A percentile compares a stretch with the other conserved stretches of the same genome.
Conservation (phyloP, 2,888 invertebrate species). For the Tricholauxania praeusta region DNA sequence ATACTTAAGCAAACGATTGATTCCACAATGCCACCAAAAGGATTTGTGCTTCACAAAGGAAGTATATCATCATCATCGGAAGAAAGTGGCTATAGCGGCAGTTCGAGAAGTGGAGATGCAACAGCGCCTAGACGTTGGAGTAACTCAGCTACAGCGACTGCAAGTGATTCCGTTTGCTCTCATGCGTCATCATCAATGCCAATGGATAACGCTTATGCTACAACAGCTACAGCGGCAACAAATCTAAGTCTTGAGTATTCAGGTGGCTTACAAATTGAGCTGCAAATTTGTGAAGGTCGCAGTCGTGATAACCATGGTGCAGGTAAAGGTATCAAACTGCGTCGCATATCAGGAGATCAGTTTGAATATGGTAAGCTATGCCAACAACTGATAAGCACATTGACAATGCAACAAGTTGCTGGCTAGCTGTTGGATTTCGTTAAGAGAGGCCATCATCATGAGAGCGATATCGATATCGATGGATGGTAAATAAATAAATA, state of each 20-base stretch:
- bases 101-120: conserved; percentile 35
- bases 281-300: conserved; percentile 82
- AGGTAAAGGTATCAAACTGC: conserved; percentile 85
- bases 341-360: conserved; percentile 89
- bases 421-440: conserved; percentile 47
- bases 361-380: conserved; percentile 88
- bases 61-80: conserved; percentile 62
- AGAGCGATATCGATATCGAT: no score
- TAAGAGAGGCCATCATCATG: no score
- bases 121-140: conserved; percentile 50
- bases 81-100: conserved; percentile 54
- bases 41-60: conserved; percentile 71
- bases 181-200: conserved; percentile 38
- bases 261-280: conserved; percentile 87
- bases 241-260: conserved; percentile 80
- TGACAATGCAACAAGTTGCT: conserved; percentile 75
- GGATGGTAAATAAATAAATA: no score
- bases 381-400: conserved; percentile 87
- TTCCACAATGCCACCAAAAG: conserved; percentile 80
- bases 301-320: conserved; percentile 70
- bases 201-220: conserved; percentile 38
- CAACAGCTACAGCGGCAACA: conserved; percentile 62
- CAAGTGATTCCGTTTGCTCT: conserved; percentile 36
- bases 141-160: conserved; percentile 53
- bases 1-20: conserved; percentile 84